Base-by-base conservation (phyloP, 2,113 vertebrate genomes). In the Falcunculus frontatus region DNA sequence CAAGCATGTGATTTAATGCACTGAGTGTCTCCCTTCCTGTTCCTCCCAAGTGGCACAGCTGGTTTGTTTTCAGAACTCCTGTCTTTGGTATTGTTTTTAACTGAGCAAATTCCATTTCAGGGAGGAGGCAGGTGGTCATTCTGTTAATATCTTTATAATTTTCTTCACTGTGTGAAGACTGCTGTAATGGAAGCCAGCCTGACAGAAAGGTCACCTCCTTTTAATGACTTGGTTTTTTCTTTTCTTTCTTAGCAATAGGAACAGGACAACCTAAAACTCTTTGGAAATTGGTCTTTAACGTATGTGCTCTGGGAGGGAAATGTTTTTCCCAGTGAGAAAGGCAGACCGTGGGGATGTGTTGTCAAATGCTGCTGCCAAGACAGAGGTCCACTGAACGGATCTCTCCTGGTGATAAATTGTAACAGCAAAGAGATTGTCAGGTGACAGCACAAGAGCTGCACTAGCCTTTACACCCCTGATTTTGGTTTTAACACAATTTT, bases 131-230 rank as follows among this genome's bases (percentile, higher is more conserved):
- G 85, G 56, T 80, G 30, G 69, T 57, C 9, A 0, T 68, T 64
- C 41, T 53, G 14, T 73, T 86, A 59, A 55, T 83, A 64, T 33
- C 88, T 89, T 46, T 4, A 49, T 70, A 81, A 39, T 87, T 82
- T 77, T 87, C 72, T 84, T 83, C 84, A 20, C 72, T 52, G 62
- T 84, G 63, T 84, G 73, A 87, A 93, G 89, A 84, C n/a, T 70
- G 52, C 78, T 90, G 63, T 75, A 73, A 81, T 87, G 83, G 90
- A 84, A 96, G 23, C 39, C 59, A 78, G 57, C 52, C 64, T 90
- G 84, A 74, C 62, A 82, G 76, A 94, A 94, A 95, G 76, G 90
- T 95, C 93, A 89, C 80, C 85, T 95, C 72, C 60, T 92, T 60
- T 55, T 64, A 89, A 93, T 76, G 53, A 50, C 26, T 88, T 84